Percentiles rank a stretch among this genome's conserved stretches.
Evolutionary conservation across 2,113 vertebrate species (phyloP).

Genomic region (Sterna hirundo): DNA sequence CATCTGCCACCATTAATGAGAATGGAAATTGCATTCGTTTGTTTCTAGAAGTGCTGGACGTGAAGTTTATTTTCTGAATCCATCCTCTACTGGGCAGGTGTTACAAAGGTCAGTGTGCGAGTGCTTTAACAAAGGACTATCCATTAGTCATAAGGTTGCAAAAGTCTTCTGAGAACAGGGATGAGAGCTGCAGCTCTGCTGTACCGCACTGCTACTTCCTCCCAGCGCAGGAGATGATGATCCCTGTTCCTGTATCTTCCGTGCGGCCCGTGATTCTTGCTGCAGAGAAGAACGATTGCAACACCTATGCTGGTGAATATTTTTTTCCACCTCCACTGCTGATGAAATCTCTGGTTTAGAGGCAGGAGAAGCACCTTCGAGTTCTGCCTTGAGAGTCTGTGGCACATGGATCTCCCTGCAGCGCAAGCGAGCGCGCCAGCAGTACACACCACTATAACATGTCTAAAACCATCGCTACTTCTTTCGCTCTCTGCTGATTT

Average conservation of each 20-base stretch:
- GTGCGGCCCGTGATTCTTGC: neutral
- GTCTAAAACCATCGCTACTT: neutral
- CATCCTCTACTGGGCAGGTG: neutral
- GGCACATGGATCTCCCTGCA: neutral
- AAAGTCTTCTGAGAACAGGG: neutral
- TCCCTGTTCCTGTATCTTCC: neutral
- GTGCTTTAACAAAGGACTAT: neutral
- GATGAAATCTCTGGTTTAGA: neutral
- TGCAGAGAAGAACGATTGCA: neutral
- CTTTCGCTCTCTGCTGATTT: neutral
- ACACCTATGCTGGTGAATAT: neutral
- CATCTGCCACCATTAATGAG: neutral
- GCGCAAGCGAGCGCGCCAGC: neutral
- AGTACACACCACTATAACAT: neutral
- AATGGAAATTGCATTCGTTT: neutral
- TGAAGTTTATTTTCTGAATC: neutral
- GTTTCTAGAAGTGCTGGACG: neutral
- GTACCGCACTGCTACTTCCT: neutral
- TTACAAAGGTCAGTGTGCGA: neutral
- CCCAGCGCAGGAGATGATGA: neutral
- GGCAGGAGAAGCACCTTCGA: neutral
- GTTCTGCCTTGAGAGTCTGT: rapidly evolving
- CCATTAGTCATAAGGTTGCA: neutral
- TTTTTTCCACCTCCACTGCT: neutral
- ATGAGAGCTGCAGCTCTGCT: neutral